A percentile compares a stretch with the other conserved stretches of the same genome.
Evolutionary conservation across 2,888 invertebrate species (phyloP).

Genomic region (Drosophila bunnanda): DNA sequence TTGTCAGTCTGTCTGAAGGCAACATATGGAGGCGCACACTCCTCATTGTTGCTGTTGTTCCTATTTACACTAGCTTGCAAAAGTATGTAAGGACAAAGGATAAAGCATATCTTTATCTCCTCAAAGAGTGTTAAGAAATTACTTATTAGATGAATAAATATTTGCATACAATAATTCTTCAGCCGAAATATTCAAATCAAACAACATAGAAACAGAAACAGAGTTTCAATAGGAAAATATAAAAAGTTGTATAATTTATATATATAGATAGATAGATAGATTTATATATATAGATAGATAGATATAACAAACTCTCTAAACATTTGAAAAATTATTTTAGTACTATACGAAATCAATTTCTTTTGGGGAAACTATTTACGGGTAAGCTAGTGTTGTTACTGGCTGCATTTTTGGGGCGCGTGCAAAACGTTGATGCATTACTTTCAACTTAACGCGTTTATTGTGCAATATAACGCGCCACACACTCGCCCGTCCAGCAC

Average conservation of each 20-base stretch:
- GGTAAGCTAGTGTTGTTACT: constrained; percentile 6
- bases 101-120: not conserved
- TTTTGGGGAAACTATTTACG: not conserved
- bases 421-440: constrained; percentile 72
- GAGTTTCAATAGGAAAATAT: no score
- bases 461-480: constrained; percentile 59
- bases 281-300: no score
- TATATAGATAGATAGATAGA: no score
- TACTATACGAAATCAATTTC: not conserved
- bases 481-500: constrained; percentile 24
- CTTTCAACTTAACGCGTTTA: constrained; percentile 79
- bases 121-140: not conserved
- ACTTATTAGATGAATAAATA: not conserved
- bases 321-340: not conserved
- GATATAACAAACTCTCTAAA: no score
- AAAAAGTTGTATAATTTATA: no score
- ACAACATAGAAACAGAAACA: no score
- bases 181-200: no score
- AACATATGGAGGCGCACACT: constrained; percentile 36
- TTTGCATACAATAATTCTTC: no score
- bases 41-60: constrained; percentile 19
- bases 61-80: constrained; percentile 15
- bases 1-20: constrained; percentile 57
- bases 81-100: not conserved
- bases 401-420: constrained; percentile 22